These are phyloP conservation scores for Ferdinandea cuprea DNA, from an alignment of 2,888 invertebrate genomes.

Conservation along the genomic window DNA sequence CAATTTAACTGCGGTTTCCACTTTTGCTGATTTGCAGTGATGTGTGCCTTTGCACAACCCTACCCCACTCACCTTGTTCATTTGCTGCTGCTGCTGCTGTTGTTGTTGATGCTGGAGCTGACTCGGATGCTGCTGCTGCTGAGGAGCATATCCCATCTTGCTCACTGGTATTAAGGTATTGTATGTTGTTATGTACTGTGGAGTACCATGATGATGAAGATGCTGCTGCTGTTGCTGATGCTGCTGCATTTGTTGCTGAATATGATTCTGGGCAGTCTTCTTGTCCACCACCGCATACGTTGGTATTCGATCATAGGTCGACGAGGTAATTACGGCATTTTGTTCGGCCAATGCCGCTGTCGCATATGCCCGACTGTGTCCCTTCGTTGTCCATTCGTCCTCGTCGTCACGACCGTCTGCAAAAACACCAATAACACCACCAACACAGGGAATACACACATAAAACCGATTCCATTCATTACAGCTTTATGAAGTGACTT, in stretches of 20 bases:
- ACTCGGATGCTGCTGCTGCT: constrained; percentile 77
- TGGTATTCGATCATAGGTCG: constrained; percentile 81
- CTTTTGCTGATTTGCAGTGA: constrained; percentile 20
- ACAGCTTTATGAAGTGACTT: constrained; percentile 46
- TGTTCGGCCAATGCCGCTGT: constrained; percentile 83
- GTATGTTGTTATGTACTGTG: constrained; percentile 81
- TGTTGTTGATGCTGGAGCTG: constrained; percentile 78
- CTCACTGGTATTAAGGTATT: constrained; percentile 82
- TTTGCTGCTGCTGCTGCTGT: constrained; percentile 77
- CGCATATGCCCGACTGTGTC: constrained; percentile 82
- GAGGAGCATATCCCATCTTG: constrained; percentile 80
- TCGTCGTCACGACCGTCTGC: constrained; percentile 82
- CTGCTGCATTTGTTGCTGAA: constrained; percentile 76
- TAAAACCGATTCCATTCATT: constrained; percentile 37
- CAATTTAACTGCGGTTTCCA: constrained; percentile 67
- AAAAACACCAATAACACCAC: constrained; percentile 50
- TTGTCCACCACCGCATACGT: constrained; percentile 82
- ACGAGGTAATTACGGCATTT: constrained; percentile 81
- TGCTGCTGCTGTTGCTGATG: constrained; percentile 76
- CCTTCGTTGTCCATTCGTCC: constrained; percentile 83
- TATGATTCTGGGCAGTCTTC: constrained; percentile 77
- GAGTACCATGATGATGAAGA: constrained; percentile 77
- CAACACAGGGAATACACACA: constrained; percentile 45
- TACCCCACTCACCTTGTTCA: constrained; percentile 79
- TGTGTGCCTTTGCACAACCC: background rate